phyloP scores from a whole-genome alignment of 1,140 invertebrate genomes.

The Daktulosphaira vitifoliae region DNA sequence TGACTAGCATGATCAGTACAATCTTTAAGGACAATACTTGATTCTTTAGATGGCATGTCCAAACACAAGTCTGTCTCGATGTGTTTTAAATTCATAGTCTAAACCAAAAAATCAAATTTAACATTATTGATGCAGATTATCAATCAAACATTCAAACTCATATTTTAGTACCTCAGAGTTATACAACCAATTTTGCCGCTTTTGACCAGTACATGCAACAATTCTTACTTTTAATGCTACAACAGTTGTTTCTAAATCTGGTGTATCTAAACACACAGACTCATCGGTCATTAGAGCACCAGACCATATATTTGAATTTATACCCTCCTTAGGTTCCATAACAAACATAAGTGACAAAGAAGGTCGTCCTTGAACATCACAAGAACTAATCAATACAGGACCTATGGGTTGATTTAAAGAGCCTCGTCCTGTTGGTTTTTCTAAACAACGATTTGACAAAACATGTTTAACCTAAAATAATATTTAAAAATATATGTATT shows the following conservation, averaged over 20 bases:
- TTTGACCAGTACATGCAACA: constrained; percentile 54
- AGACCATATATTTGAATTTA: constrained; percentile 12
- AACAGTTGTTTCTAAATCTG: constrained; percentile 41
- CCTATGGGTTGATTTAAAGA: constrained; percentile 55
- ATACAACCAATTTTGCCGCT: constrained; percentile 57
- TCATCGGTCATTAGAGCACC: constrained; percentile 59
- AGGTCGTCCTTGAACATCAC: constrained; percentile 44
- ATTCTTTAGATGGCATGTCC: constrained; percentile 40
- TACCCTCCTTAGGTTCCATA: constrained; percentile 42
- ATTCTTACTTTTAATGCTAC: constrained; percentile 52
- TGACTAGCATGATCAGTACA: constrained; percentile 38
- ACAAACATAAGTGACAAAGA: constrained; percentile 65
- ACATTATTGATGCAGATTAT: neutral
- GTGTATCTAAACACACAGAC: constrained; percentile 60
- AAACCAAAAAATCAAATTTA: constrained; percentile 36
- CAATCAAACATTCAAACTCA: neutral
- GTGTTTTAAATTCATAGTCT: constrained; percentile 48
- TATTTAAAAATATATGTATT: no score
- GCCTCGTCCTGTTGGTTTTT: constrained; percentile 49
- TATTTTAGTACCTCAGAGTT: constrained; percentile 44
- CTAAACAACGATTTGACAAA: constrained; percentile 51
- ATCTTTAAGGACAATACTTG: constrained; percentile 36
- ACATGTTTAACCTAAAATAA: constrained; percentile 47
- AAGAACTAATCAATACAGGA: constrained; percentile 50
- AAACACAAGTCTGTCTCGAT: constrained; percentile 50